Percentiles rank a stretch among this genome's conserved stretches.
Evolutionary conservation across 1,140 invertebrate genomes (phyloP).

Genomic region (Camponotus vicinus): DNA sequence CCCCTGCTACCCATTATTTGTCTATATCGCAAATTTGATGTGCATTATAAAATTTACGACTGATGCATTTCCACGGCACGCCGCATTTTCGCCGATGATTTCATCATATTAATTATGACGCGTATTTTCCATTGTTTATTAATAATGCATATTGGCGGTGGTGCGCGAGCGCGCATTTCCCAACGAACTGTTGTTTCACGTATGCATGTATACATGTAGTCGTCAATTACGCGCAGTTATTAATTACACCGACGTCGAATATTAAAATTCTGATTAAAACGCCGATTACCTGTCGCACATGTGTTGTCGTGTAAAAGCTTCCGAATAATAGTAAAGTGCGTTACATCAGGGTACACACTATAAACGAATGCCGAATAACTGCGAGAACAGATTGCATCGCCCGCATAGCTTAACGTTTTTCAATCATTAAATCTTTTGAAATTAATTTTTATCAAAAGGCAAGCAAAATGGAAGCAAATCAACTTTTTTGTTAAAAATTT

Average conservation of each 20-base stretch:
- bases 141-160: conserved; percentile 50
- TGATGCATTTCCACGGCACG: conserved; percentile 29
- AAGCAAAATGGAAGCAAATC: background rate
- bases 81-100: conserved; percentile 38
- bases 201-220: background rate
- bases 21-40: conserved; percentile 8
- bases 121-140: conserved; percentile 60
- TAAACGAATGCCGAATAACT: conserved; percentile 25
- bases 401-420: background rate
- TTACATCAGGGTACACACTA: conserved; percentile 7
- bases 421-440: background rate
- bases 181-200: conserved; percentile 49
- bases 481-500: background rate
- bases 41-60: conserved; percentile 35
- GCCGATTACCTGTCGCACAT: conserved; percentile 38
- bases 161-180: conserved; percentile 19
- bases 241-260: conserved; percentile 54
- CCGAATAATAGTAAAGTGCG: conserved; percentile 8
- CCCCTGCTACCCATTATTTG: background rate
- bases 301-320: conserved; percentile 46
- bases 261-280: conserved; percentile 62
- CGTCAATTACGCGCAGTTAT: conserved; percentile 20
- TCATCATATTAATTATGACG: conserved; percentile 55
- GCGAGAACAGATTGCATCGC: conserved; percentile 1
- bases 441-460: background rate